Evolutionary conservation across 2,888 invertebrate genomes (phyloP).

Genomic region (Glaucopsyche alexis): DNA sequence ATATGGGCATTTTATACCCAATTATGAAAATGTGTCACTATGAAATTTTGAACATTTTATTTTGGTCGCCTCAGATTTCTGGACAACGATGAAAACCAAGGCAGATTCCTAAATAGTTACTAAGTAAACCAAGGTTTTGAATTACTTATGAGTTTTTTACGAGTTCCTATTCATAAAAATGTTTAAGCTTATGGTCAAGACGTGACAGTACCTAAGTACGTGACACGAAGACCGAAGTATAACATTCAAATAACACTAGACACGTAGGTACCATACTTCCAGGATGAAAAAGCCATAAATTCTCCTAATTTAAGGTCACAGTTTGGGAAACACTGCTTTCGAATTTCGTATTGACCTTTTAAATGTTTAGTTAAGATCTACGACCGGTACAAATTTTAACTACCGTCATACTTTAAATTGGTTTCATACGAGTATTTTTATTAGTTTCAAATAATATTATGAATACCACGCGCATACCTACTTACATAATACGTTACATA

Average conservation of each 20-base stretch:
- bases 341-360: neutral
- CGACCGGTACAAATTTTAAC: neutral
- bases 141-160: slow-evolving; percentile 17
- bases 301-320: neutral
- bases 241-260: neutral
- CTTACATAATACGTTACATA: too few species aligned
- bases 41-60: too few species aligned
- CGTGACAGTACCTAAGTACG: slow-evolving; percentile 21
- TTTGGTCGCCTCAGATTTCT: too few species aligned
- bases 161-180: slow-evolving; percentile 19
- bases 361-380: neutral
- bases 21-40: too few species aligned
- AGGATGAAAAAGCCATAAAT: slow-evolving; percentile 1
- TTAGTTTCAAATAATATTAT: neutral
- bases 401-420: too few species aligned
- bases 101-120: neutral
- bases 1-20: too few species aligned
- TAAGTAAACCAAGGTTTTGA: neutral
- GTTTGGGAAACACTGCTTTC: slow-evolving; percentile 3
- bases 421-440: too few species aligned
- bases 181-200: slow-evolving; percentile 17
- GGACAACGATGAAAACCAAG: too few species aligned
- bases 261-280: slow-evolving; percentile 6
- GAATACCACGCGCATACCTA: too few species aligned
- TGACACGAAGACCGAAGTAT: neutral